A percentile compares a stretch with the other conserved stretches of the same genome.
Evolutionary conservation across 2,888 invertebrate species (phyloP).

Genomic region (Geophilus truncorum): DNA sequence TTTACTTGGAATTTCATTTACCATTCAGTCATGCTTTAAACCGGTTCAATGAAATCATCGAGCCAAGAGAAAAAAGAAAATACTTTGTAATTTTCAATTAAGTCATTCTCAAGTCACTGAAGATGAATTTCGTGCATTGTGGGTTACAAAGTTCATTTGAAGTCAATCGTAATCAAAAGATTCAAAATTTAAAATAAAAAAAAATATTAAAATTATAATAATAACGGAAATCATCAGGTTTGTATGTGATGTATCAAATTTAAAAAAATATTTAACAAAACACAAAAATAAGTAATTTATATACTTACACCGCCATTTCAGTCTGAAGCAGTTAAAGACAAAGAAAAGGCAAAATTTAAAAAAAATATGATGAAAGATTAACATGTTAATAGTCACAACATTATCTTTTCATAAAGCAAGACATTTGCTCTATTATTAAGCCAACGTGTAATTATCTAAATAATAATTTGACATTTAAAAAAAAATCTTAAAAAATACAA

Average conservation of each 20-base stretch:
- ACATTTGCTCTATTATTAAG: neutral
- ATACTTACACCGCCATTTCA: constrained; percentile 13
- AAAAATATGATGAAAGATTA: neutral
- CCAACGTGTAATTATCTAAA: neutral
- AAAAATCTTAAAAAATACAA: neutral
- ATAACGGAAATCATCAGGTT: neutral
- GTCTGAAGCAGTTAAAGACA: neutral
- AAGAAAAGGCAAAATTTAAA: neutral
- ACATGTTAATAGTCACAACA: neutral
- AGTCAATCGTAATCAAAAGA: neutral
- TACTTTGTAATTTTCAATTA: constrained; percentile 4
- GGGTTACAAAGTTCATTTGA: neutral
- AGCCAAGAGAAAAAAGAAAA: neutral
- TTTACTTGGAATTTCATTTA: neutral
- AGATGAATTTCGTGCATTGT: neutral
- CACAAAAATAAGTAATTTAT: neutral
- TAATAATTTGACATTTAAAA: neutral
- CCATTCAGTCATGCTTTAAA: neutral
- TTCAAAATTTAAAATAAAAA: neutral
- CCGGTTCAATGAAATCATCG: neutral
- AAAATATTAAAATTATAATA: neutral
- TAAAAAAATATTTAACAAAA: neutral
- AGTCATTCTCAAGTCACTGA: neutral
- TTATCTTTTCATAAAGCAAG: neutral
- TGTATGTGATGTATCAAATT: neutral